Conservation (phyloP, 2,888 invertebrate species). For the Brachypalpus laphriformis region DNA sequence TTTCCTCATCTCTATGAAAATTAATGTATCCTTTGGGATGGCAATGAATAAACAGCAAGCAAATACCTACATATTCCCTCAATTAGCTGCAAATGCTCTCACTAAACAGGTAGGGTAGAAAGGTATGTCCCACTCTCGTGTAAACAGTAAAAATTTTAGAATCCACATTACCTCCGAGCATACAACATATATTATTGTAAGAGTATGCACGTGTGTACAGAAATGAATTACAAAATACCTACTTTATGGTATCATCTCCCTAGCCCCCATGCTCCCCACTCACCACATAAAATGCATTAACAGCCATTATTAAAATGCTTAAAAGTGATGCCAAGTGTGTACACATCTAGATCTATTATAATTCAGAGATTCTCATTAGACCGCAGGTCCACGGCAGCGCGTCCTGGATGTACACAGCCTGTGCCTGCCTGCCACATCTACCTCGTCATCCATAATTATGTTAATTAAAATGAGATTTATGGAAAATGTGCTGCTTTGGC, state of each 20-base stretch:
- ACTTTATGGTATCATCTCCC: conserved; percentile 1
- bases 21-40: conserved; percentile 47
- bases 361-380: conserved; percentile 70
- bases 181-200: not conserved
- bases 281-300: conserved; percentile 63
- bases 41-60: not conserved
- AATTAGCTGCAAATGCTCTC: conserved; percentile 43
- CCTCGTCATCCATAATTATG: conserved; percentile 69
- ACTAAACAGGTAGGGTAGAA: not conserved
- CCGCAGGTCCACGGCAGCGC: conserved; percentile 37
- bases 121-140: conserved; percentile 14
- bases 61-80: not conserved
- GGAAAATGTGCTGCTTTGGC: conserved; percentile 61
- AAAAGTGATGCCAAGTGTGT: conserved; percentile 58
- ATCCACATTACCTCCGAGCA: conserved; percentile 18
- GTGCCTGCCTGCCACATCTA: conserved; percentile 17
- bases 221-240: conserved; percentile 52
- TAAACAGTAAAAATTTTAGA: conserved; percentile 35
- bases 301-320: conserved; percentile 54
- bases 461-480: conserved; percentile 74
- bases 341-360: conserved; percentile 63
- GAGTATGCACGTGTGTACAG: not conserved
- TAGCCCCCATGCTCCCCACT: not conserved
- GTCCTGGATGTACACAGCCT: conserved; percentile 1
- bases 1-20: conserved; percentile 23